Evolutionary conservation across 2,113 vertebrate genomes (phyloP), one percentile per base, ranked within the genome.

Genomic region (Rhipidura dahli): DNA sequence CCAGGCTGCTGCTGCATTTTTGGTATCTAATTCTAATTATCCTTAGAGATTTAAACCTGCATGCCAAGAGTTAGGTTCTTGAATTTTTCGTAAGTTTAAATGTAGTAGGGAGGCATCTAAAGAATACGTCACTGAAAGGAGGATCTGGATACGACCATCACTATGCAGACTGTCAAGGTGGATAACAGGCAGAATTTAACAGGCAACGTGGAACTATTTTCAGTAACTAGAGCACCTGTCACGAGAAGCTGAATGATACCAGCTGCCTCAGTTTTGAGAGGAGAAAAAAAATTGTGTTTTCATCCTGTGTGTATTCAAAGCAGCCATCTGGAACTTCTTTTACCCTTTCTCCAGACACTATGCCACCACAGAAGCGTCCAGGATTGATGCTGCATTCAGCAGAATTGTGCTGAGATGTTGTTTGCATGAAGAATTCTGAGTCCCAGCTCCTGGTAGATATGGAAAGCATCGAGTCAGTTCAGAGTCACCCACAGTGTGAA

Each of bases 371-470:
- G 73, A 87, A 73, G 27, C 80, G 72, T 80, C 68, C 59, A 65
- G 83, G 80, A 83, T 89, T 86, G 71, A 70, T 86, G 53, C 76
- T 94, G 44, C 72, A 45, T 89, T 96, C 54, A 91, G 68, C 64
- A 89, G 81, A 84, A 49, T 57, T 84, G 60, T 89, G 54, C 87
- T 87, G 81, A 57, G 77, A 39, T 93, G 45, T 28, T 91, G 68
- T 87, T 91, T 91, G 56, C 54, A 9, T 78, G 73, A 91, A 81
- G 73, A 84, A 63, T 91, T 94, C 65, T 63, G 64, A 93, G 59
- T 93, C 51, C 17, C 59, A 89, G 56, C 77, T 94, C 28, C 51
- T 81, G 69, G 33, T 78, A 70, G 86, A 84, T 75, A 70, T 3
- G 24, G 49, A 60, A 89, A 60, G 49, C 39, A 24, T 27, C 0